Base-by-base conservation (phyloP, 2,888 invertebrate species). In the Pecten maximus region DNA sequence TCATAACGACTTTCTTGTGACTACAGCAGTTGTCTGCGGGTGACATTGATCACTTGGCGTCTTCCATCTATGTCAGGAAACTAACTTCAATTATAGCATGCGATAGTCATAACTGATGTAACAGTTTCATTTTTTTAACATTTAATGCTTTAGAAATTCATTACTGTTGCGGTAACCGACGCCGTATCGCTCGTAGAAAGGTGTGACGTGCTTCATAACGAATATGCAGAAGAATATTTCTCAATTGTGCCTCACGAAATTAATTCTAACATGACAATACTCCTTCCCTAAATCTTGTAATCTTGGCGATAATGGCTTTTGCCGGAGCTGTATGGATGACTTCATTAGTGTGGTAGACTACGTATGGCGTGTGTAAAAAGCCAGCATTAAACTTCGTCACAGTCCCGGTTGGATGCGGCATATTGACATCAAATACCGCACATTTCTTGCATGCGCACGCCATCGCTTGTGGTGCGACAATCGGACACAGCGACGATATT, bases 231-330 rank as follows among this genome's bases (percentile, higher is more conserved):
- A 35, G 35, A 74, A 74, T 74, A 0, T 35, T 2, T 74, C 74
- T 74, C 74, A 28, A 74, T 74, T 74, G 74, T 74, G 74, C 23
- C 35, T 74, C 74, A 74, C 28, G 35, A 74, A 74, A 74, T 74
- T 74, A 74, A 74, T 74, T 74, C 35, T 35, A 74, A 16, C 28
- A 74, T 28, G 74, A 74, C 74, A 74, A 74, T 74, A 74, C 28
- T 74, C 35, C 28, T 35, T 74, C 74, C 35, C 74, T 74, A 74
- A 74, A 74, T 74, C 35, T 74, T 74, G 74, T 74, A 28, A 74
- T 74, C 74, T 74, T 74, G 28, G 74, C 28, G 28, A 35, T 74
- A 74, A 74, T 74, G 35, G 74, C 35, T 74, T 74, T 74, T 74
- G 2, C 74, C 35, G 10, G 74, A 74, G 74, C 35, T 74, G 74